phyloP scores from a whole-genome alignment of 2,888 invertebrate genomes.

The Patella depressa region DNA sequence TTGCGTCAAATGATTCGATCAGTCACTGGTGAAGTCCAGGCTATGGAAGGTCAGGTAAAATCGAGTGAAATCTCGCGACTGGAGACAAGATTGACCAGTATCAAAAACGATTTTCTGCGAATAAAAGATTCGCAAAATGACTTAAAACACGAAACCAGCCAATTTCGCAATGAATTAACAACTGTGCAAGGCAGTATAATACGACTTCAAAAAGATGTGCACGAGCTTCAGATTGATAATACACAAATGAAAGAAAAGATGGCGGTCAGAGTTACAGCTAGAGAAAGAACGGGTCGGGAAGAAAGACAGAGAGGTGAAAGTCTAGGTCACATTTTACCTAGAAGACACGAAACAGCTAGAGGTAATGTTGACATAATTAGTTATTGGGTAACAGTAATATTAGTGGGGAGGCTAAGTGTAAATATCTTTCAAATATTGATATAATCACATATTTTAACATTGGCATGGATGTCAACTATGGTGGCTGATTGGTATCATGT shows the following conservation, averaged over 20 bases:
- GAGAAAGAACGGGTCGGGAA: constrained; percentile 16
- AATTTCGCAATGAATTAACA: constrained; percentile 23
- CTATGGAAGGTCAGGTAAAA: constrained; percentile 17
- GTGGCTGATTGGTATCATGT: no score
- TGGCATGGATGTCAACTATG: no score
- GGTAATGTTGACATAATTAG: not conserved
- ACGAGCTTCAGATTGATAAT: constrained; percentile 32
- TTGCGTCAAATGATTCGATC: constrained; percentile 30
- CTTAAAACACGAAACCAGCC: constrained; percentile 22
- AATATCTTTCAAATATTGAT: no score
- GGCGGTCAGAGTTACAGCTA: constrained; percentile 5
- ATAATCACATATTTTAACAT: no score
- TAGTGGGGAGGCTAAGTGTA: no score
- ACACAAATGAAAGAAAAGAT: constrained; percentile 24
- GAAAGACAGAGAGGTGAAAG: not conserved
- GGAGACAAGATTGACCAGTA: constrained; percentile 17
- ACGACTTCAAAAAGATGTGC: constrained; percentile 21
- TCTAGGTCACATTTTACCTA: not conserved
- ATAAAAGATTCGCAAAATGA: constrained; percentile 32
- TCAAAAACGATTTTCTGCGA: constrained; percentile 23
- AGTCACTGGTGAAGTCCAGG: constrained; percentile 15
- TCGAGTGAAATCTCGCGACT: constrained; percentile 12
- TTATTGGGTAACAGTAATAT: no score
- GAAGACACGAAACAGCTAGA: not conserved
- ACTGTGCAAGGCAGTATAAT: constrained; percentile 22